These are phyloP conservation scores for Lordiphosa clarofinis DNA, from an alignment of 1,140 invertebrate genomes.

Conservation along the genomic window DNA sequence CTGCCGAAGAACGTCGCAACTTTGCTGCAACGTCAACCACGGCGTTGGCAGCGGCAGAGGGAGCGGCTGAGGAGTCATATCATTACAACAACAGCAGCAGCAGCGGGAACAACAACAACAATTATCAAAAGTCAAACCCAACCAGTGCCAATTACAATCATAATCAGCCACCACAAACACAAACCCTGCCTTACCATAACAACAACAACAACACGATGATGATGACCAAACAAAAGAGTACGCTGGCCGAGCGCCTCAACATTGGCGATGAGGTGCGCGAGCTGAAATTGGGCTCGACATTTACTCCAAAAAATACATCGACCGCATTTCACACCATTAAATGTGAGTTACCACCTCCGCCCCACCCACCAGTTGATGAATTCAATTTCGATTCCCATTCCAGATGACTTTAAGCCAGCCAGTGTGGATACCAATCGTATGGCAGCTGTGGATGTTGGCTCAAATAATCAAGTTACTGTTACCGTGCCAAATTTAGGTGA, in stretches of 20 bases:
- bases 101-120: slow-evolving; percentile 41
- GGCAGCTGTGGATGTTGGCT: slow-evolving; percentile 92
- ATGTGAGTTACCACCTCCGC: slow-evolving; percentile 83
- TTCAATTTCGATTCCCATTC: slow-evolving; percentile 62
- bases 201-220: slow-evolving; percentile 50
- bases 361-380: slow-evolving; percentile 1
- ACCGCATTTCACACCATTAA: slow-evolving; percentile 91
- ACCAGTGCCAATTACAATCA: slow-evolving; percentile 74
- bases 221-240: slow-evolving; percentile 76
- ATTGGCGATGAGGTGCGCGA: slow-evolving; percentile 87
- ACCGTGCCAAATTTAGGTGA: slow-evolving; percentile 93
- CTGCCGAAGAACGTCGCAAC: slow-evolving; percentile 60
- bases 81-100: slow-evolving; percentile 41
- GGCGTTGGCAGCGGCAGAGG: slow-evolving; percentile 49
- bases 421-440: slow-evolving; percentile 95
- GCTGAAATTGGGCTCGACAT: slow-evolving; percentile 90
- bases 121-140: slow-evolving; percentile 73
- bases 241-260: slow-evolving; percentile 82
- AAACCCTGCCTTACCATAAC: slow-evolving; percentile 59
- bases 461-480: slow-evolving; percentile 93
- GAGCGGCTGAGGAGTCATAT: slow-evolving; percentile 57
- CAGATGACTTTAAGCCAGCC: slow-evolving; percentile 98
- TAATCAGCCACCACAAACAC: slow-evolving; percentile 48
- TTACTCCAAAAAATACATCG: slow-evolving; percentile 82
- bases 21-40: slow-evolving; percentile 67